Evolutionary conservation across 2,888 invertebrate species (phyloP).

Genomic region (Apocheima hispidaria): DNA sequence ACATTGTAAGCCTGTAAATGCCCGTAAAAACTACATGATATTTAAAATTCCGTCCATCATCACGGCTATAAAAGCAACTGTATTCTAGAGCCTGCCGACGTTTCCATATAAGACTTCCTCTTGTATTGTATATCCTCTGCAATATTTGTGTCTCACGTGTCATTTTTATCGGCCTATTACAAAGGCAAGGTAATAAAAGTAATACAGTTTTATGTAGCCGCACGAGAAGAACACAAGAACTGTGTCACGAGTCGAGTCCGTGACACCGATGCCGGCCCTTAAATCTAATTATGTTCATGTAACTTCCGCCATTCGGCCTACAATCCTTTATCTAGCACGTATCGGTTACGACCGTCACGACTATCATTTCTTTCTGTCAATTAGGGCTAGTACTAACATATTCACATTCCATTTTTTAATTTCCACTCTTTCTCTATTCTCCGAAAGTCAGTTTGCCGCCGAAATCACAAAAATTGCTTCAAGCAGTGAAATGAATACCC

Average conservation of each 20-base stretch:
- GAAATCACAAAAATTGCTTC: too few relatives aligned
- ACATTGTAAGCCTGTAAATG: background rate
- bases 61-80: background rate
- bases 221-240: too few relatives aligned
- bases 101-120: background rate
- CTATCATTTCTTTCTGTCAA: slow-evolving; percentile 25
- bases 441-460: too few relatives aligned
- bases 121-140: too few relatives aligned
- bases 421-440: background rate
- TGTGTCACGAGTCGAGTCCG: slow-evolving; percentile 39
- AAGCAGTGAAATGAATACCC: too few relatives aligned
- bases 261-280: slow-evolving; percentile 44
- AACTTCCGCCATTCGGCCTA: slow-evolving; percentile 43
- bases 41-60: background rate
- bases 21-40: background rate
- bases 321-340: slow-evolving; percentile 38
- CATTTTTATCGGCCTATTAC: slow-evolving; percentile 5
- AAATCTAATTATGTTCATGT: slow-evolving; percentile 44
- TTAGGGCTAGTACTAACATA: background rate
- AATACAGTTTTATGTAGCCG: slow-evolving; percentile 24
- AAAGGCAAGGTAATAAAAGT: slow-evolving; percentile 30
- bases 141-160: background rate
- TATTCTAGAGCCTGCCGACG: background rate
- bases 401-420: background rate
- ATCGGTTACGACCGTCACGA: slow-evolving; percentile 21